Conservation (phyloP, 2,888 invertebrate species). For the Thumatha senex region DNA sequence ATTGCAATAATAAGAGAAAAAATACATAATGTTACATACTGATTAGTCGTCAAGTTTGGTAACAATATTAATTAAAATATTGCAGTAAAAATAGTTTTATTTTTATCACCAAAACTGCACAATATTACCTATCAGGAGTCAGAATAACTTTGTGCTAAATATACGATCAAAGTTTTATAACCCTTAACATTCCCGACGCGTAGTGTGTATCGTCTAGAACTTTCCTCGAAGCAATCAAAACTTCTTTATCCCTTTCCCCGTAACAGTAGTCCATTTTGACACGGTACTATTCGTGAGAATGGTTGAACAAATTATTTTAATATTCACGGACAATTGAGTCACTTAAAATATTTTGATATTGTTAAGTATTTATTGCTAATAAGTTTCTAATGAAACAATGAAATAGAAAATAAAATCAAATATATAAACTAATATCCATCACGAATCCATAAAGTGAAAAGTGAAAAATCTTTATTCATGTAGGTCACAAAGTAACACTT, state of each 20-base stretch:
- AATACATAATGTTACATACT: too few species aligned
- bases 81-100: too few species aligned
- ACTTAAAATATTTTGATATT: conserved; percentile 4
- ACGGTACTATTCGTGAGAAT: conserved; percentile 14
- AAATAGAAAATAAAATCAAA: too few species aligned
- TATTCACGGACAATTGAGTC: conserved; percentile 18
- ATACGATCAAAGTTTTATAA: conserved; percentile 7
- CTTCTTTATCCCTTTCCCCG: conserved; percentile 18
- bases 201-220: conserved; percentile 14
- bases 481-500: too few species aligned
- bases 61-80: too few species aligned
- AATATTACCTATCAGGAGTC: not conserved
- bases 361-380: not conserved
- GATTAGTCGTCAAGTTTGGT: too few species aligned
- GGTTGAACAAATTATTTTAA: conserved; percentile 27
- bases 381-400: not conserved
- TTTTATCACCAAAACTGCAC: not conserved
- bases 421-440: too few species aligned
- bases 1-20: too few species aligned
- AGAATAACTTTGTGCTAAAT: conserved; percentile 1
- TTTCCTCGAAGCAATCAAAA: conserved; percentile 36
- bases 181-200: conserved; percentile 16
- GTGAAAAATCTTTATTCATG: too few species aligned
- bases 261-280: conserved; percentile 22
- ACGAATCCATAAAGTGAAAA: too few species aligned